A percentile compares a stretch with the other conserved stretches of the same genome.
phyloP scores from a whole-genome alignment of 2,113 vertebrate species.

The Albula glossodonta region DNA sequence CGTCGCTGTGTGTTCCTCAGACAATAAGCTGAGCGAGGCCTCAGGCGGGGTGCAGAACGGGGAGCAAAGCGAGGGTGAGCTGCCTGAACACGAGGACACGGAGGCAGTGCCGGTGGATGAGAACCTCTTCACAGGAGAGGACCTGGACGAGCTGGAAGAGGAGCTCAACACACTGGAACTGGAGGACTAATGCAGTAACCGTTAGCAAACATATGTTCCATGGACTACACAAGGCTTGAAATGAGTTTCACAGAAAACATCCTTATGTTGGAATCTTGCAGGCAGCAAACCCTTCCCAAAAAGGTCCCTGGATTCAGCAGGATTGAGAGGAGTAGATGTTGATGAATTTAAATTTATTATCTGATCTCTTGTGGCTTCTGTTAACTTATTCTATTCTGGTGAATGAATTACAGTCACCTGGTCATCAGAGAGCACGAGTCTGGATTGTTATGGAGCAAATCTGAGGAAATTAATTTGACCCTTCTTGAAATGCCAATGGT shows the following conservation, averaged over 20 bases:
- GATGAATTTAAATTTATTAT: neutral
- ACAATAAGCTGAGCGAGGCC: conserved; percentile 87
- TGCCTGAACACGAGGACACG: conserved; percentile 54
- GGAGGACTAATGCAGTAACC: conserved; percentile 77
- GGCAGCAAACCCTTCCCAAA: neutral
- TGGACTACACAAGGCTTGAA: conserved; percentile 41
- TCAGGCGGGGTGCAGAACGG: conserved; percentile 86
- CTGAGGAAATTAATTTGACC: too few species aligned
- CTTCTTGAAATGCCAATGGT: too few species aligned
- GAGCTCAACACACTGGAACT: conserved; percentile 91
- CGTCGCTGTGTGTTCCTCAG: conserved; percentile 55
- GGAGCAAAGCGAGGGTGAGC: conserved; percentile 54
- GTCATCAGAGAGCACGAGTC: too few species aligned
- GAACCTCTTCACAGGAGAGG: conserved; percentile 97
- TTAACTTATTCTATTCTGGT: neutral
- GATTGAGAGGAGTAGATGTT: conserved; percentile 2
- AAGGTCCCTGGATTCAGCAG: neutral
- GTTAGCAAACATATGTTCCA: neutral
- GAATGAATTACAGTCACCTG: neutral
- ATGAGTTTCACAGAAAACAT: conserved; percentile 25
- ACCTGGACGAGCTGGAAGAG: conserved; percentile 96
- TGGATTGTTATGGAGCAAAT: too few species aligned
- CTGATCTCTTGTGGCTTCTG: neutral
- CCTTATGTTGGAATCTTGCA: neutral
- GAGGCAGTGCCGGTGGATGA: conserved; percentile 94